phyloP scores from a whole-genome alignment of 2,113 vertebrate species.

The Maccullochella peelii region DNA sequence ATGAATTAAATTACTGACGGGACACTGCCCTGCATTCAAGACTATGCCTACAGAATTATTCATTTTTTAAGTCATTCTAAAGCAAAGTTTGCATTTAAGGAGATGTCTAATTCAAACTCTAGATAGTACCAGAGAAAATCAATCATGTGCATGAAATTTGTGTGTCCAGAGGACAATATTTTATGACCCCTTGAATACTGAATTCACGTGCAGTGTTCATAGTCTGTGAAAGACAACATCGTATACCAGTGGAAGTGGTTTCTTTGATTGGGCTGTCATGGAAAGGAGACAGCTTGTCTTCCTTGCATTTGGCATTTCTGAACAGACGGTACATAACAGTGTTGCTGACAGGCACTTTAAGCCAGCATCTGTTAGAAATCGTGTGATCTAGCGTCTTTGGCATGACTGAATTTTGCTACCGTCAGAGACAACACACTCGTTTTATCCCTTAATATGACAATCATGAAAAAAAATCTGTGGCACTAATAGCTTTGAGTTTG shows the following conservation, averaged over 20 bases:
- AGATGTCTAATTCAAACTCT: constrained; percentile 45
- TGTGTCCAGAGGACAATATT: constrained; percentile 48
- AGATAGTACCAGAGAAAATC: constrained; percentile 53
- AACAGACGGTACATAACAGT: constrained; percentile 77
- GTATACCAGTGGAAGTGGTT: constrained; percentile 53
- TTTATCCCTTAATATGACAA: constrained; percentile 51
- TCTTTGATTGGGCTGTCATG: constrained; percentile 75
- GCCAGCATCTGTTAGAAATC: constrained; percentile 79
- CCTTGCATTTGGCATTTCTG: constrained; percentile 71
- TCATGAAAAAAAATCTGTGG: constrained; percentile 42
- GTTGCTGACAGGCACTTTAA: constrained; percentile 76
- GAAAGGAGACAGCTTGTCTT: constrained; percentile 74
- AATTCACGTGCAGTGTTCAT: constrained; percentile 44
- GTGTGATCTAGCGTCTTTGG: constrained; percentile 70
- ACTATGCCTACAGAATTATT: constrained; percentile 58
- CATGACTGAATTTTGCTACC: constrained; percentile 73
- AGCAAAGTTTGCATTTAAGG: constrained; percentile 49
- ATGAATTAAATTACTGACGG: constrained; percentile 56
- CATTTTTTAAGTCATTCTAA: constrained; percentile 29
- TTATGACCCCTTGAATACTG: constrained; percentile 37
- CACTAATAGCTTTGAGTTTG: constrained; percentile 49
- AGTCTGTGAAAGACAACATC: constrained; percentile 66
- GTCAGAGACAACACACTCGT: constrained; percentile 50
- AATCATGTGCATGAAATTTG: constrained; percentile 57
- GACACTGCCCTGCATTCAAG: constrained; percentile 38